Evolutionary conservation across 2,888 invertebrate genomes (phyloP).

Genomic region (Amiota minor): DNA sequence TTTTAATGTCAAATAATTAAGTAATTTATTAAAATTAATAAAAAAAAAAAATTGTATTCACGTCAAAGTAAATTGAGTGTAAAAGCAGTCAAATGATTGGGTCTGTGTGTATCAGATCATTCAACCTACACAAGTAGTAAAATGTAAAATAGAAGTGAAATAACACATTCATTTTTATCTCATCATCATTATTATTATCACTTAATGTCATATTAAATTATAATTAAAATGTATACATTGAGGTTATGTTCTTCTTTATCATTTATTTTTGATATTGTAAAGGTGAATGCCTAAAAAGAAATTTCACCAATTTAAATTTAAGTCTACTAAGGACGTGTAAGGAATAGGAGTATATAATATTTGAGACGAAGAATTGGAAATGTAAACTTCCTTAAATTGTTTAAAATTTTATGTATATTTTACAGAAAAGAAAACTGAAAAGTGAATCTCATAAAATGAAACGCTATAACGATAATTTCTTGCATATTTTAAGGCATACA

Average conservation of each 20-base stretch:
- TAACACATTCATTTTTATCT: too few relatives aligned
- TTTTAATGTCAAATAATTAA: conserved; percentile 48
- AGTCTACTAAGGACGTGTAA: neutral
- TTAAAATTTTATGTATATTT: too few relatives aligned
- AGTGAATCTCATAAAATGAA: neutral
- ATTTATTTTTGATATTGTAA: neutral
- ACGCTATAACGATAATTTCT: neutral
- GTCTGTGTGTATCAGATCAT: neutral
- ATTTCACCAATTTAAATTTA: neutral
- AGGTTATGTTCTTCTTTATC: neutral
- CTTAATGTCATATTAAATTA: conserved; percentile 19
- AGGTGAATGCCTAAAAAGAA: too few relatives aligned
- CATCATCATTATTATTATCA: neutral
- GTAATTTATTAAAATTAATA: conserved; percentile 49
- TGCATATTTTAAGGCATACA: conserved; percentile 13
- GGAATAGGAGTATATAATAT: too few relatives aligned
- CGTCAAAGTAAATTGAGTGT: conserved; percentile 24
- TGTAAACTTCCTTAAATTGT: too few relatives aligned
- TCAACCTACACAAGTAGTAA: conserved; percentile 14
- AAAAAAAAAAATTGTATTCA: conserved; percentile 16
- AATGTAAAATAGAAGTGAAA: conserved; percentile 11
- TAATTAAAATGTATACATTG: neutral
- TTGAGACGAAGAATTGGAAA: neutral
- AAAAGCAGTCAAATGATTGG: conserved; percentile 11
- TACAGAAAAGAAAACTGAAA: too few relatives aligned